These are phyloP conservation scores for Tipula helvola DNA, from an alignment of 2,888 invertebrate genomes.

Conservation along the genomic window DNA sequence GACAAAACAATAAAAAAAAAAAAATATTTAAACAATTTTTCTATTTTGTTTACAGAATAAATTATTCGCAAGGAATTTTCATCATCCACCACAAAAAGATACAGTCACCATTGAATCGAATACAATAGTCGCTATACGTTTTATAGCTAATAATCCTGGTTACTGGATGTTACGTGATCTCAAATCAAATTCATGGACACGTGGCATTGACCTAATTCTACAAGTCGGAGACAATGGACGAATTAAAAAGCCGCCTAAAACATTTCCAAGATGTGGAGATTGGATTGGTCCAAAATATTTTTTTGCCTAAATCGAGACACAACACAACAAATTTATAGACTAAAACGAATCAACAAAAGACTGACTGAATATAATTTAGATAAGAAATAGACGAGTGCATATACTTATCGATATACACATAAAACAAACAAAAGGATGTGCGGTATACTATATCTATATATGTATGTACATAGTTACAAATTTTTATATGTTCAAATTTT, in stretches of 20 bases:
- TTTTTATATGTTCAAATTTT: no score
- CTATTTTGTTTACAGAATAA: background rate
- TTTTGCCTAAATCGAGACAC: constrained; percentile 38
- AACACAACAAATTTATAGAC: no score
- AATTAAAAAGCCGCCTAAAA: constrained; percentile 49
- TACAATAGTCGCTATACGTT: constrained; percentile 56
- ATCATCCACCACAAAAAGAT: constrained; percentile 54
- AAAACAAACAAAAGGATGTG: no score
- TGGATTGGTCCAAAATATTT: constrained; percentile 66
- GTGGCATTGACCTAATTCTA: constrained; percentile 60
- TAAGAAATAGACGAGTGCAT: no score
- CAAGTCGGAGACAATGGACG: constrained; percentile 55
- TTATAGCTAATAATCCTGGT: constrained; percentile 65
- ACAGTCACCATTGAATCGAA: constrained; percentile 59
- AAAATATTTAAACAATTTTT: no score
- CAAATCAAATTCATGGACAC: constrained; percentile 57
- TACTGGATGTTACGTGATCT: constrained; percentile 74
- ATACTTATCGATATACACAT: no score
- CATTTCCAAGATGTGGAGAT: constrained; percentile 65
- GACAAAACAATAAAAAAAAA: no score
- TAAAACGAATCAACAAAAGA: no score
- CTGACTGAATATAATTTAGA: no score
- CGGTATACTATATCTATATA: no score
- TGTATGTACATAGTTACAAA: no score
- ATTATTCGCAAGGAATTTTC: constrained; percentile 44